A percentile compares a stretch with the other conserved stretches of the same genome.
Conservation (phyloP, 2,113 vertebrate genomes). For the Corvus hawaiiensis region DNA sequence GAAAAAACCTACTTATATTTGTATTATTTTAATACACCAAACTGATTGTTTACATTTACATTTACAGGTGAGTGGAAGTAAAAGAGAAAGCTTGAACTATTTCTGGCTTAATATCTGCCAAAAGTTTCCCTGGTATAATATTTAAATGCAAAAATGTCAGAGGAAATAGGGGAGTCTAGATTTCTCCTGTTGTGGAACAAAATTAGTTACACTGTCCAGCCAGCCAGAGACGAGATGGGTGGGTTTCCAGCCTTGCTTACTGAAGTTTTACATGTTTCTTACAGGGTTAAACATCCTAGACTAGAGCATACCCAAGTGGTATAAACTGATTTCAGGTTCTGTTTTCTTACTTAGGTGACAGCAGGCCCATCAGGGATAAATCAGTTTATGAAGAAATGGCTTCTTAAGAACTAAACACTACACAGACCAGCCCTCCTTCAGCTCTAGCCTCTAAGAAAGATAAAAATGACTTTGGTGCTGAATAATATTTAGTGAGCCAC, state of each 20-base stretch:
- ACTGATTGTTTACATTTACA: not conserved
- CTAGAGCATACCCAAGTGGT: fast-evolving
- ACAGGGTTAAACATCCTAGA: not conserved
- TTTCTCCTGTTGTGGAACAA: not conserved
- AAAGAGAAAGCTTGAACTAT: not conserved
- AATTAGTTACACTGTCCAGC: fast-evolving
- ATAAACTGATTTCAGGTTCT: not conserved
- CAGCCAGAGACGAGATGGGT: not conserved
- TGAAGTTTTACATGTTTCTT: not conserved
- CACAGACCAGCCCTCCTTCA: not conserved
- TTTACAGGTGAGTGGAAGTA: not conserved
- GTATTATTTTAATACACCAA: not conserved
- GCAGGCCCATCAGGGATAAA: not conserved
- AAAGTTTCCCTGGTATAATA: not conserved
- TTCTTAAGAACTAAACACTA: not conserved
- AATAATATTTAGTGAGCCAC: not conserved
- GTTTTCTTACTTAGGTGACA: not conserved
- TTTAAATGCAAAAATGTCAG: not conserved
- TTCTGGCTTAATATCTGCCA: not conserved
- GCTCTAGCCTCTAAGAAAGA: not conserved
- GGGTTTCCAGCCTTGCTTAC: not conserved
- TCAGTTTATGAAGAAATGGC: not conserved
- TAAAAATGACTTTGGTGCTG: not conserved
- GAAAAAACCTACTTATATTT: not conserved
- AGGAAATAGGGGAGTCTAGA: not conserved